Percentiles rank a stretch among this genome's conserved stretches.
These are phyloP conservation scores for Pandemis heparana DNA, from an alignment of 2,888 invertebrate species.

Conservation along the genomic window DNA sequence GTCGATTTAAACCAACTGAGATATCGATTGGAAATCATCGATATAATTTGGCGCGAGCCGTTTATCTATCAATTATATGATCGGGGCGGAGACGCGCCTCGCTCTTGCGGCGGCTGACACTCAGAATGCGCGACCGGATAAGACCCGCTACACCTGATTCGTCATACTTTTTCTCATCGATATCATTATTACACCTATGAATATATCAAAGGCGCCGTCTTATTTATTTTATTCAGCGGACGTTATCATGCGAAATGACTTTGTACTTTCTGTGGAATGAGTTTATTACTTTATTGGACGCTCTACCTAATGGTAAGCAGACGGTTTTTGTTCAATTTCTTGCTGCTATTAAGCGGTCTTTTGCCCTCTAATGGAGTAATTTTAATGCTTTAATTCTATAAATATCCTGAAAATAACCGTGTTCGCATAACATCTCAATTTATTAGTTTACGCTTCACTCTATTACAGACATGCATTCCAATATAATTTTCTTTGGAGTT, in stretches of 20 bases:
- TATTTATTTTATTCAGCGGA: conserved; percentile 73
- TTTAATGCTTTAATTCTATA: conserved; percentile 51
- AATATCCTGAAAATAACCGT: conserved; percentile 34
- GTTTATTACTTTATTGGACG: conserved; percentile 70
- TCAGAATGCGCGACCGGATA: conserved; percentile 58
- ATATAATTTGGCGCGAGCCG: conserved; percentile 27
- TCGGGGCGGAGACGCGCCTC: conserved; percentile 1
- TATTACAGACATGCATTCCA: conserved; percentile 26
- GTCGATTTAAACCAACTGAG: conserved; percentile 31
- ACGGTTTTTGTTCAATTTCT: conserved; percentile 68
- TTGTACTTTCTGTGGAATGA: conserved; percentile 71
- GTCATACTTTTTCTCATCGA: conserved; percentile 56
- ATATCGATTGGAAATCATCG: conserved; percentile 22
- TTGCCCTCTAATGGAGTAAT: conserved; percentile 60
- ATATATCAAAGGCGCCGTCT: conserved; percentile 70
- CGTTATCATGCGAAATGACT: conserved; percentile 75
- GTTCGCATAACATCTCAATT: conserved; percentile 5
- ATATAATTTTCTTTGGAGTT: conserved; percentile 1
- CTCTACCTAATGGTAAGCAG: conserved; percentile 62
- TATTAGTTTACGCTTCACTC: conserved; percentile 1
- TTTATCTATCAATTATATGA: conserved; percentile 33
- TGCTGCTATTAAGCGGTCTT: conserved; percentile 53
- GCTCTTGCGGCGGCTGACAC: conserved; percentile 42
- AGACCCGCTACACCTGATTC: conserved; percentile 61
- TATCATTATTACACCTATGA: conserved; percentile 64